phyloP scores from a whole-genome alignment of 2,888 invertebrate species.

The Lasioglossum zephyrum region DNA sequence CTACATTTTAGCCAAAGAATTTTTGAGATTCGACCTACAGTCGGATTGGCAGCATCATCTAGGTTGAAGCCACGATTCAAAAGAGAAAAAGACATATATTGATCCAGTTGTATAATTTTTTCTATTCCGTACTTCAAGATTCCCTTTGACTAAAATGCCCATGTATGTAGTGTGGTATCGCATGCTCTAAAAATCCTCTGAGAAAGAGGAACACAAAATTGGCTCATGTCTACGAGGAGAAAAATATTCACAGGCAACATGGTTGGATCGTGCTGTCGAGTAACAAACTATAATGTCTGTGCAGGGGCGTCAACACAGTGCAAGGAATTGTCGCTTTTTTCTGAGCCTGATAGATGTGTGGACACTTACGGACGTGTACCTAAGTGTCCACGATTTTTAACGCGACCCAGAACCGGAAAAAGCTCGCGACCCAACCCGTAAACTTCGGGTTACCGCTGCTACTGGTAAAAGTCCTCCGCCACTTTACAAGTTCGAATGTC shows the following conservation, averaged over 20 bases:
- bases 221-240: background rate
- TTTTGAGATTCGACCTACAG: background rate
- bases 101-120: background rate
- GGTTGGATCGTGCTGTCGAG: background rate
- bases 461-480: background rate
- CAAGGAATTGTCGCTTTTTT: background rate
- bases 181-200: background rate
- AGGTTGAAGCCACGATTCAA: background rate
- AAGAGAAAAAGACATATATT: background rate
- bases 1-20: background rate
- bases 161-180: background rate
- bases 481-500: conserved; percentile 2
- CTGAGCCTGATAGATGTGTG: background rate
- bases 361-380: background rate
- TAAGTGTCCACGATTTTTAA: conserved; percentile 1
- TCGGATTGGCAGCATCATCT: background rate
- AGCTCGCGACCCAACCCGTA: background rate
- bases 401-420: background rate
- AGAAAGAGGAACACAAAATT: background rate
- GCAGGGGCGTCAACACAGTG: background rate
- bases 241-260: background rate
- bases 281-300: background rate
- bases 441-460: background rate
- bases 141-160: background rate
- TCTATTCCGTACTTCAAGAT: background rate